Percentiles rank a stretch among this genome's conserved stretches.
phyloP scores from a whole-genome alignment of 2,888 invertebrate genomes.

The Belgica antarctica region DNA sequence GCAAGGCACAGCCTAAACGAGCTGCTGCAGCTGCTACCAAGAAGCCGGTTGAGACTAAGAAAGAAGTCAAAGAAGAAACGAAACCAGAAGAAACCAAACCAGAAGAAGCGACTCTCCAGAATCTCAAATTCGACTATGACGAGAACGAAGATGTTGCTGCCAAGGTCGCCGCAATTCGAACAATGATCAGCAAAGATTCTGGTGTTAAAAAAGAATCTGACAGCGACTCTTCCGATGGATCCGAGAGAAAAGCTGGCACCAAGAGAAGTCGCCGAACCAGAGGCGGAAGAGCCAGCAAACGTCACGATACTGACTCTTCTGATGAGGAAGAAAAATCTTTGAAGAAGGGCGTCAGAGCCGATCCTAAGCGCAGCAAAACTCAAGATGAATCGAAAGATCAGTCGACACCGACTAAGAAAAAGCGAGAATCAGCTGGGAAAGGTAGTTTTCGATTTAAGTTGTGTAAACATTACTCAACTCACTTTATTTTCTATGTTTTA shows the following conservation, averaged over 20 bases:
- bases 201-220: background rate
- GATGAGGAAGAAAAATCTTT: conserved; percentile 14
- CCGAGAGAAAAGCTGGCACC: conserved; percentile 12
- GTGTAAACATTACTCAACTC: background rate
- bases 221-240: conserved; percentile 22
- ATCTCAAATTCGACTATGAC: conserved; percentile 36
- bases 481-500: conserved; percentile 34
- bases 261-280: background rate
- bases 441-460: background rate
- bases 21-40: background rate
- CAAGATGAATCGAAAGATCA: conserved; percentile 23
- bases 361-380: conserved; percentile 26
- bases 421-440: conserved; percentile 17
- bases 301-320: conserved; percentile 10
- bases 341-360: background rate
- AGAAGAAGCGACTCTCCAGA: conserved; percentile 19
- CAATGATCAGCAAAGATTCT: conserved; percentile 31
- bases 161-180: conserved; percentile 31
- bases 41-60: background rate
- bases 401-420: conserved; percentile 5
- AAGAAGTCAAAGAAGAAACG: background rate
- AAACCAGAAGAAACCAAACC: background rate
- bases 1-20: background rate
- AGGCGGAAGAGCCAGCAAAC: background rate
- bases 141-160: conserved; percentile 35